Conservation (phyloP, 2,888 invertebrate species). For the Caenorhabditis sp. region DNA sequence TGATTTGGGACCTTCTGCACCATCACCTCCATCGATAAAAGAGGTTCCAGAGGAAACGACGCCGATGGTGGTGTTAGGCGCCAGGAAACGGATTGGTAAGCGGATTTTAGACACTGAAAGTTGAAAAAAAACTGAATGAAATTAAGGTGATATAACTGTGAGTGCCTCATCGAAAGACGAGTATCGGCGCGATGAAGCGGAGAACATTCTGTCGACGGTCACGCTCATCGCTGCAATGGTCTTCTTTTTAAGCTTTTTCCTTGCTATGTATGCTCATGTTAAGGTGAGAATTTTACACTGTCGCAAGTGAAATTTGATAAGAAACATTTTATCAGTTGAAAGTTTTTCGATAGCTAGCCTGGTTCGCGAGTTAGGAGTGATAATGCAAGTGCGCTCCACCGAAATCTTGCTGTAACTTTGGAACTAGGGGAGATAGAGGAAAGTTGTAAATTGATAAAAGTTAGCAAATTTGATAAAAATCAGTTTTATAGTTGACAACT, state of each 20-base stretch:
- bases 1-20: conserved; percentile 28
- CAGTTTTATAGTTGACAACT: conserved; percentile 67
- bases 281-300: conserved; percentile 81
- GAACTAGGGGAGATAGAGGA: neutral
- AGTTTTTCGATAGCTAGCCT: no score
- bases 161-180: conserved; percentile 52
- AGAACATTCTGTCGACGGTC: conserved; percentile 83
- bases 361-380: neutral
- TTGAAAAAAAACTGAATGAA: no score
- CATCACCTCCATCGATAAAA: conserved; percentile 15
- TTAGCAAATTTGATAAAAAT: neutral
- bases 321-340: no score
- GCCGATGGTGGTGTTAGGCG: conserved; percentile 43
- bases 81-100: conserved; percentile 44
- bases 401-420: neutral
- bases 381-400: neutral
- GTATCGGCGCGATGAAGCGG: conserved; percentile 52
- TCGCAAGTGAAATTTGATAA: neutral
- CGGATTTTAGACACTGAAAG: neutral
- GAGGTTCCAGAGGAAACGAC: conserved; percentile 32
- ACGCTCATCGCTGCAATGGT: conserved; percentile 85
- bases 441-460: neutral
- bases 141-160: conserved; percentile 52
- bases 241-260: conserved; percentile 86
- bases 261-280: conserved; percentile 86